These are phyloP conservation scores for Drosophila auraria DNA, from an alignment of 1,140 invertebrate species.

Conservation along the genomic window DNA sequence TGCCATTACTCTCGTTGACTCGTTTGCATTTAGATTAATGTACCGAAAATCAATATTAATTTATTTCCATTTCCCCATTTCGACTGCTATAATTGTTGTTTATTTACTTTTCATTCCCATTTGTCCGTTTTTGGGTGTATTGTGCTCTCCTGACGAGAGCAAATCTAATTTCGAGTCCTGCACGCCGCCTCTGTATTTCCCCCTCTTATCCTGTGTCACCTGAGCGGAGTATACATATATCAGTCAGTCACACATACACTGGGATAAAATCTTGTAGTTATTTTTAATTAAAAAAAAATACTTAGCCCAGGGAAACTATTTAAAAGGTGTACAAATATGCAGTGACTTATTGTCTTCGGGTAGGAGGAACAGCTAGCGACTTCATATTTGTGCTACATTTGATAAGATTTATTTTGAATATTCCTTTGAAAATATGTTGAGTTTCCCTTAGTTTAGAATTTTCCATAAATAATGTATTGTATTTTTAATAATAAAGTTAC, in stretches of 20 bases:
- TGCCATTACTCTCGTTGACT: constrained; percentile 35
- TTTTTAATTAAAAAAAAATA: background rate
- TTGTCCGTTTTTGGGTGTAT: constrained; percentile 35
- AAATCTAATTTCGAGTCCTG: constrained; percentile 53
- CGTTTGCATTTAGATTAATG: constrained; percentile 51
- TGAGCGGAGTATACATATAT: constrained; percentile 9
- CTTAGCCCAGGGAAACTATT: background rate
- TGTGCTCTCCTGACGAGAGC: constrained; percentile 20
- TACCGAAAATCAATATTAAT: constrained; percentile 51
- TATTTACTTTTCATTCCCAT: constrained; percentile 46
- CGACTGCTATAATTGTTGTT: constrained; percentile 51
- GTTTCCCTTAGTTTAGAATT: no score
- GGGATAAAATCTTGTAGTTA: background rate
- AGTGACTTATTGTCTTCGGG: no score
- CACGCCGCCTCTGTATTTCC: constrained; percentile 22
- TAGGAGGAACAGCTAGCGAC: no score
- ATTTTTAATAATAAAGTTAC: no score
- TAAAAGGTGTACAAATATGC: background rate
- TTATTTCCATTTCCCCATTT: constrained; percentile 34
- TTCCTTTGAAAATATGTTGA: no score
- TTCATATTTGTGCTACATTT: no score
- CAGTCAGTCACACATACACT: constrained; percentile 18
- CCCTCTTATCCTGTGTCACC: background rate
- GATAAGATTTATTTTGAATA: no score
- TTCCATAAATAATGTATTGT: no score